These are phyloP conservation scores for Formica selysi DNA, from an alignment of 1,140 invertebrate genomes.

Conservation along the genomic window DNA sequence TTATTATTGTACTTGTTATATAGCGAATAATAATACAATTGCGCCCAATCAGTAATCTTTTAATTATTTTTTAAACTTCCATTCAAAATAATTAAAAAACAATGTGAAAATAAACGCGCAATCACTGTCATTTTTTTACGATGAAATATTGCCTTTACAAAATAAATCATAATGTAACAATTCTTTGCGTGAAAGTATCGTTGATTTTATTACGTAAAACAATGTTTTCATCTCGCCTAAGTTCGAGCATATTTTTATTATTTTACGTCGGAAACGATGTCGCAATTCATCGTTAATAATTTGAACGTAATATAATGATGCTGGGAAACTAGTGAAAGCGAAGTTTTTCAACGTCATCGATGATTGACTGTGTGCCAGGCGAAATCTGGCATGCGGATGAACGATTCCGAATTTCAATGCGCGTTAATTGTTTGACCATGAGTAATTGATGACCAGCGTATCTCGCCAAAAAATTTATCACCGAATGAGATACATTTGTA, in stretches of 20 bases:
- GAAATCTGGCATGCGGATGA: slow-evolving; percentile 26
- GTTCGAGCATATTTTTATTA: not conserved
- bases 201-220: slow-evolving; percentile 19
- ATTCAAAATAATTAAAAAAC: not conserved
- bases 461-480: slow-evolving; percentile 19
- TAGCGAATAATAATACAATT: not conserved
- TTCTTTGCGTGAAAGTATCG: not conserved
- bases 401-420: slow-evolving; percentile 28
- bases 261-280: not conserved
- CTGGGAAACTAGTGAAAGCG: slow-evolving; percentile 11
- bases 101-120: not conserved
- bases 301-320: slow-evolving; percentile 14
- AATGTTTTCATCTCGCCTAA: not conserved
- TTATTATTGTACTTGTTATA: not conserved
- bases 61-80: not conserved
- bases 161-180: slow-evolving; percentile 4
- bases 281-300: slow-evolving; percentile 45
- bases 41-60: not conserved
- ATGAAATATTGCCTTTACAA: not conserved
- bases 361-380: slow-evolving; percentile 14
- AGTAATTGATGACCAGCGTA: slow-evolving; percentile 31
- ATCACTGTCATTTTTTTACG: not conserved
- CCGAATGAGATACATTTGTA: not conserved
- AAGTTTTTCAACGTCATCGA: slow-evolving; percentile 19
- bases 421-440: slow-evolving; percentile 32